A percentile compares a stretch with the other conserved stretches of the same genome.
Evolutionary conservation across 2,797 vertebrate species (phyloP).

Genomic region (Enteromius radiatus): DNA sequence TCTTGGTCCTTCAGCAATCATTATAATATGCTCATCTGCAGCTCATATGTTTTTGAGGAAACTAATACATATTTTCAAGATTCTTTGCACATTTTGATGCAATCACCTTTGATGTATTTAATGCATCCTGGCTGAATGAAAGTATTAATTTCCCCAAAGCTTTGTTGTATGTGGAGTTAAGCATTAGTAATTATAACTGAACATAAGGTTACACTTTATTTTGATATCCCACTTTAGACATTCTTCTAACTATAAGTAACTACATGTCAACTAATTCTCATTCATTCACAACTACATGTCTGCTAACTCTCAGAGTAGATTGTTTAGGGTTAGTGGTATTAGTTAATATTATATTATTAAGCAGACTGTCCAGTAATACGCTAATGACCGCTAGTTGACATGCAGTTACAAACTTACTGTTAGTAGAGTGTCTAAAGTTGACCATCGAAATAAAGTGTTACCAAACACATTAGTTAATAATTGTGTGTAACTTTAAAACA

Average conservation of each 20-base stretch:
- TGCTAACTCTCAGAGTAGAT: too few relatives aligned
- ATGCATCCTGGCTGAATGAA: not conserved
- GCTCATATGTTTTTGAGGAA: not conserved
- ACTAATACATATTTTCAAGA: not conserved
- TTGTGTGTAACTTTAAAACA: not conserved
- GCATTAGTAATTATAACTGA: not conserved
- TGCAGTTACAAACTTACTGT: too few relatives aligned
- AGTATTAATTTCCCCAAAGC: not conserved
- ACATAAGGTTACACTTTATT: not conserved
- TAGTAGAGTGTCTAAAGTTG: too few relatives aligned
- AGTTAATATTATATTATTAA: too few relatives aligned
- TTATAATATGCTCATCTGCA: not conserved
- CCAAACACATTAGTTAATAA: not conserved
- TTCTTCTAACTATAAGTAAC: too few relatives aligned
- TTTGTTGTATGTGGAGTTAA: not conserved
- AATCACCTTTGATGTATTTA: not conserved
- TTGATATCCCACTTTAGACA: too few relatives aligned
- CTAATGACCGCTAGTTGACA: too few relatives aligned
- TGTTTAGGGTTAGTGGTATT: too few relatives aligned
- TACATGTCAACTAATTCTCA: too few relatives aligned
- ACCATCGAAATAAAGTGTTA: too few relatives aligned
- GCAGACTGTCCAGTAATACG: too few relatives aligned
- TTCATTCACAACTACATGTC: too few relatives aligned
- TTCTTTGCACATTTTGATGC: not conserved
- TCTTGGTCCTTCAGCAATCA: not conserved